Evolutionary conservation across 2,888 invertebrate genomes (phyloP), one percentile per base, ranked within the genome.

Genomic region (Willowsia nigromaculata): DNA sequence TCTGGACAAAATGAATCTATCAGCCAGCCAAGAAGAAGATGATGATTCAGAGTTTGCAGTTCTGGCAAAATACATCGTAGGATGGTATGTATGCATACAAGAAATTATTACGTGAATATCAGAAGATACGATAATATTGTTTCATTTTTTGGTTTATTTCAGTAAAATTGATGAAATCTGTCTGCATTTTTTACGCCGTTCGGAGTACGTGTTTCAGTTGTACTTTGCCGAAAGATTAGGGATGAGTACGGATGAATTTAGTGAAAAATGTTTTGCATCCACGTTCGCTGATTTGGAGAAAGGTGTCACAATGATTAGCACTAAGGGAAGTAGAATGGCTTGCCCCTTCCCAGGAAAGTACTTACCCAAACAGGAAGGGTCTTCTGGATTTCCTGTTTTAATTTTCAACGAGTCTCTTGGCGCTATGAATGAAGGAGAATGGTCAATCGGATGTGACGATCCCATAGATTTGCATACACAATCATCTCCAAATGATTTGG

Each of bases 111-210:
- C n/a, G 50, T n/a, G n/a, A n/a, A n/a, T n/a, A n/a, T n/a, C n/a
- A n/a, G n/a, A n/a, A n/a, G n/a, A n/a, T n/a, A n/a, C n/a, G n/a
- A n/a, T n/a, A n/a, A n/a, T n/a, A n/a, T n/a, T n/a, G n/a, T n/a
- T n/a, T n/a, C n/a, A 13, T 50, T 50, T 50, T 50, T 76, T 43
- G 2, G 37, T 40, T 80, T 80, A 22, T 56, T 80, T 5, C 18
- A 82, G 82, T n/a, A 43, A 40, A 27, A 65, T 47, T n/a, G 65
- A 62, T 7, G 43, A 43, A 27, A 82, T 82, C 27, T 82, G 82
- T 47, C 25, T 62, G 25, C 82, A 82, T n/a, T 5, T 82, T 43
- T 11, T 82, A 22, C 9, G 27, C n/a, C 82, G 65, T 0, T 65
- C 82, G 9, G 65, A 82, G 37, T 65, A 82, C 47, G 9, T 82